phyloP scores from a whole-genome alignment of 1,140 invertebrate species.

The Anoplolepis gracilipes region DNA sequence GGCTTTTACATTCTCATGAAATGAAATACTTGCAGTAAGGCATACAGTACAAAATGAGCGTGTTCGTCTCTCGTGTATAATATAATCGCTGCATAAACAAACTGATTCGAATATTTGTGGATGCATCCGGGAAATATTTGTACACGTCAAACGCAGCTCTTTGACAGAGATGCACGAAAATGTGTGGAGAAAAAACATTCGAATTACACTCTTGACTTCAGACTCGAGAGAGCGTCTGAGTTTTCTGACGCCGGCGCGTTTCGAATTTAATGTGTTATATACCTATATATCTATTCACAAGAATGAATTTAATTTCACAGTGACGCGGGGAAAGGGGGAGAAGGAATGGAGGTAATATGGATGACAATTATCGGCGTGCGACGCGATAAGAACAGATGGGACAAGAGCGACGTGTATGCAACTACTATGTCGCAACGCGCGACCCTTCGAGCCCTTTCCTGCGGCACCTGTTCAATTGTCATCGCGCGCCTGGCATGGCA shows the following conservation, averaged over 20 bases:
- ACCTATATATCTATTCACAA: too few species aligned
- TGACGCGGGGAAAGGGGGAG: background rate
- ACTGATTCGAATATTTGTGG: background rate
- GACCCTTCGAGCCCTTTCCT: background rate
- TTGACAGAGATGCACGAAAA: background rate
- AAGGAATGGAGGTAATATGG: background rate
- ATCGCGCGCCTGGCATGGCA: background rate
- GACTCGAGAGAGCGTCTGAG: background rate
- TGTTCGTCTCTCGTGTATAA: background rate
- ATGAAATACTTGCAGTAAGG: background rate
- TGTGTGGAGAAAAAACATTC: constrained; percentile 10
- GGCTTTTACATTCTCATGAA: background rate
- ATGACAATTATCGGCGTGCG: background rate
- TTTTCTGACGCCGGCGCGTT: background rate
- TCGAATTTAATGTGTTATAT: constrained; percentile 27
- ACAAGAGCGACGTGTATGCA: constrained; percentile 1
- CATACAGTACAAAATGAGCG: background rate
- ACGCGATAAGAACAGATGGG: constrained; percentile 23
- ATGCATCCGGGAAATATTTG: constrained; percentile 8
- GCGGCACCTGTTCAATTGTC: constrained; percentile 14
- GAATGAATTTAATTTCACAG: constrained; percentile 35
- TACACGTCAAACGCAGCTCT: background rate
- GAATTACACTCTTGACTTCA: constrained; percentile 33
- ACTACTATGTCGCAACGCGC: background rate
- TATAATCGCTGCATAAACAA: background rate